Base-by-base conservation (phyloP, 2,113 vertebrate species). In the human region DNA sequence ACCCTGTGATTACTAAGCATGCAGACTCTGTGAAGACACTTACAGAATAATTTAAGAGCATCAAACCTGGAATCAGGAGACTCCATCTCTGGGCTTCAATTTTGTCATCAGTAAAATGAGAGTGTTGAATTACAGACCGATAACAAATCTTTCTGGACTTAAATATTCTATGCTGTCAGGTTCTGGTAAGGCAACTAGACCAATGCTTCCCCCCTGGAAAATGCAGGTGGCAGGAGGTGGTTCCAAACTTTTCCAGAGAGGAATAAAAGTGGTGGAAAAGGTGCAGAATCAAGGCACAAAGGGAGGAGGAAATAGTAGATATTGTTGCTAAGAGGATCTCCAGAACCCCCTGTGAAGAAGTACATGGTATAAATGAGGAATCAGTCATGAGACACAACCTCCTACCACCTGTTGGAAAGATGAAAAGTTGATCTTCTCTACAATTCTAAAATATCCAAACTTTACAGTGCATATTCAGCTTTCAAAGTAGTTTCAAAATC, bases 381-480 rank as follows among this genome's bases (percentile, higher is more conserved):
- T 89, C 35, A 68, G 52, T 66, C 64, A 16, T 43, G 25, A 57
- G 38, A 55, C 22, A 87, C 7, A 83, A 55, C 32, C 8, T 89
- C 48, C 22, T 55, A 43, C 1, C 17, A 32, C 12, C 48, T 55
- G 17, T 2, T 61, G 32, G 17, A 96, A 35, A 89, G 22, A 35
- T 50, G 6, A 78, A 90, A 88, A 57, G 27, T 9, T 92, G 32
- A 57, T 88, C 55, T 68, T 92, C 89, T 80, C 91, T 66, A 50
- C 43, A 85, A 75, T 89, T 96, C 68, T 93, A 96, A 94, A 93
- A 81, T n/a, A 92, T 22, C 68, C 75, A 93, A 93, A 68, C 16
- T 73, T 94, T 43, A 12, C 16, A 64, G 22, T 40, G 85, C 17
- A 73, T 50, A 89, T 18, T 89, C 61, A 91, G 55, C 66, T 89